Evolutionary conservation across 2,113 vertebrate species (phyloP), one percentile per base, ranked within the genome.

Genomic region (Cebidichthys violaceus): DNA sequence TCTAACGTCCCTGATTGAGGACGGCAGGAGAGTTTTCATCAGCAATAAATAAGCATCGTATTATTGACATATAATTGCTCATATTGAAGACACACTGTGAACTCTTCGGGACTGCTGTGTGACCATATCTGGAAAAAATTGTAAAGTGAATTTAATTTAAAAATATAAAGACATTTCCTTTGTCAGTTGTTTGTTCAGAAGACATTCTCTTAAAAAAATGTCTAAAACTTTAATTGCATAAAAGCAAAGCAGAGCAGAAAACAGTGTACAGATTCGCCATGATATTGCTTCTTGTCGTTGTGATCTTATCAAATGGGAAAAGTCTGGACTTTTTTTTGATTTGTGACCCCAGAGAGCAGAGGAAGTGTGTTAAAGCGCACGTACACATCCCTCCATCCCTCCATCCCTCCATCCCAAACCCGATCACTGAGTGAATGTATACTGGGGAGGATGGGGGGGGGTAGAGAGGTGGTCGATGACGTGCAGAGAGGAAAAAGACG

Each of bases 331-430:
- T 24, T 39, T 66, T 39, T 67, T 41, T 27, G 37, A 0, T n/a
- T n/a, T 10, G 0, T 14, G 27, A 62, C 39, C 77, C 64, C 33
- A 27, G 61, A 78, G 72, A 59, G 6, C 1, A 20, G 43, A 45
- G 13, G 59, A 39, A 64, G 75, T 27, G 15, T 73, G 84, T 67
- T 68, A 13, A 33, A 76, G 54, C 2, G 39, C 86, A 87, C 52
- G 64, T 88, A 74, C 72, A 68, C 52, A 11, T 79, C 76, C 67
- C 43, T 65, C 59, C 27, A 37, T 70, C 18, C 47, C 43, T n/a
- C n/a, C 52, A 11, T 79, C 76, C 67, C 43, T 65, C 59, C 27
- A 37, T 70, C 18, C 47, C 43, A 18, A 71, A 70, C 65, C 4
- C 11, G 43, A 85, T 13, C 59, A 5, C n/a, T 72, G 71, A 69